Conservation (phyloP, 2,888 invertebrate species). For the Neoaliturus tenellus region DNA sequence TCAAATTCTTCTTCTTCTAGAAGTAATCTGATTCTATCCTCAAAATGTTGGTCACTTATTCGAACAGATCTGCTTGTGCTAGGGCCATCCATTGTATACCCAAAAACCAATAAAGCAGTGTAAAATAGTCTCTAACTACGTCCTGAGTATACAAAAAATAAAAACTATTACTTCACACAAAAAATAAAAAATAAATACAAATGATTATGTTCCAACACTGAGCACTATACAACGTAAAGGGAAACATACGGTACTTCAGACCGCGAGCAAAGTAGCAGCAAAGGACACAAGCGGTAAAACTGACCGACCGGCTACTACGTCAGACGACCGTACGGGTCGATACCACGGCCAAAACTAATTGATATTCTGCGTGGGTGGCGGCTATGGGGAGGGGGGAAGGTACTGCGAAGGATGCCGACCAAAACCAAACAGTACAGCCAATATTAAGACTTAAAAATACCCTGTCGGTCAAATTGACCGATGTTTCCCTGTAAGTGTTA, state of each 20-base stretch:
- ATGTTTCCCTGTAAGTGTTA: slow-evolving; percentile 29
- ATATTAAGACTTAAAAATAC: slow-evolving; percentile 5
- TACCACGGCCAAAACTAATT: neutral
- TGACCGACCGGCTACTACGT: slow-evolving; percentile 20
- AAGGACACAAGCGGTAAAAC: slow-evolving; percentile 14
- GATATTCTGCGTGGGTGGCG: neutral
- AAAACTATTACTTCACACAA: neutral
- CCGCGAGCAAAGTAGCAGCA: neutral
- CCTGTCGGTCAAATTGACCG: slow-evolving; percentile 17
- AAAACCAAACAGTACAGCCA: slow-evolving; percentile 1
- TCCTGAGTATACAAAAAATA: neutral
- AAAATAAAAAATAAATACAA: neutral
- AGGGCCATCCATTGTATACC: slow-evolving; percentile 18
- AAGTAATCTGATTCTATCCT: neutral
- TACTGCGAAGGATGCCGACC: slow-evolving; percentile 1
- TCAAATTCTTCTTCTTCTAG: slow-evolving; percentile 10
- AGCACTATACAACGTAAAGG: neutral
- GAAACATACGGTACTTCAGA: slow-evolving; percentile 5
- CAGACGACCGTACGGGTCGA: neutral
- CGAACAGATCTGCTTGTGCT: neutral
- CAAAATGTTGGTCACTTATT: slow-evolving; percentile 9
- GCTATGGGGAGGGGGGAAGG: slow-evolving; percentile 18
- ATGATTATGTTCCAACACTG: neutral
- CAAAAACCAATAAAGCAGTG: neutral
- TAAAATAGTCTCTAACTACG: neutral